Base-by-base conservation (phyloP, 2,888 invertebrate species). In the Halictus quadricinctus region DNA sequence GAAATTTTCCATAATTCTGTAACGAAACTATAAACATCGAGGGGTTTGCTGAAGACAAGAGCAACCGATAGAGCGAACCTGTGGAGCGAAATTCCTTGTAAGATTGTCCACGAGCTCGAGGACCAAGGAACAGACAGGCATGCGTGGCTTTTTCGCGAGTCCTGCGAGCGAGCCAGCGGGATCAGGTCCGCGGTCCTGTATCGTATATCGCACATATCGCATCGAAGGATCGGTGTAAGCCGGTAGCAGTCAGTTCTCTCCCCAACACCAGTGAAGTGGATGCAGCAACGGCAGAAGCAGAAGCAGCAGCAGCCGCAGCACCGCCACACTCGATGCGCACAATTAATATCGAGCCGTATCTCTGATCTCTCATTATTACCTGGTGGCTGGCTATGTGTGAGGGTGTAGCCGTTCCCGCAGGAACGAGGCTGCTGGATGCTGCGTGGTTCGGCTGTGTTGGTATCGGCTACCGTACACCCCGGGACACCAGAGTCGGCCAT, bases 341-440 rank as follows among this genome's bases (percentile, higher is more conserved):
- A 94, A 94, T 94, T 94, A 94, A 94, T 94, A 94, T 94, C 92
- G 92, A 87, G 90, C 91, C 91, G 91, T 94, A 94, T 94, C 94
- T 94, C 91, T 91, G 93, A 94, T 94, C 94, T 94, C 94, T 94
- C 94, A 93, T 94, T 94, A 94, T 93, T 93, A 93, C 92, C 92
- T 90, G 91, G 90, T 91, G 90, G 88, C 80, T 77, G 88, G 75
- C 87, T 81, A 80, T 88, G 80, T 87, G 91, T 89, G 91, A 90
- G 88, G 90, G 91, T 92, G 92, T 91, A 89, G 90, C 87, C 86
- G 85, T 89, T 91, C 90, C 88, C 91, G 90, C 88, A 90, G 91
- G 90, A 90, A 91, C 87, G 88, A 86, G 88, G 72, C 75, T 46
- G 76, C 81, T 87, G 87, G 83, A 85, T 69, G 43, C 69, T 83